Conservation (phyloP, 92 coral and sea anemone genomes). For the Micromussa lordhowensis region DNA sequence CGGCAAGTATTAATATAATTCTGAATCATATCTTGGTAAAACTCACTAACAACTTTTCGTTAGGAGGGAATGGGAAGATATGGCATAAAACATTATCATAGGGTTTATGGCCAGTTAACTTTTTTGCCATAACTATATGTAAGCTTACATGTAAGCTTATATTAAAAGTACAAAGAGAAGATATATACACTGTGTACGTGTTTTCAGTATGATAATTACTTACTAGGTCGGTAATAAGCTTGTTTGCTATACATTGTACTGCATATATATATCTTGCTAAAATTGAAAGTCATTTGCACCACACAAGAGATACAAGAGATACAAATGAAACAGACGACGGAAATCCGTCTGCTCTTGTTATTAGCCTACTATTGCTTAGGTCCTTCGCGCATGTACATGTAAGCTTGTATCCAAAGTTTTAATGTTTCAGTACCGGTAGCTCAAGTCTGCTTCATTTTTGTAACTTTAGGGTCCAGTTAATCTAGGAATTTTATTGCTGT, state of each 20-base stretch:
- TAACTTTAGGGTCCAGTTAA: not conserved
- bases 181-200: too few species aligned
- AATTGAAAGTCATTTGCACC: not conserved
- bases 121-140: not conserved
- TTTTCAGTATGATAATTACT: not conserved
- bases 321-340: not conserved
- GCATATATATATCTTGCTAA: not conserved
- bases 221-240: not conserved
- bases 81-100: not conserved
- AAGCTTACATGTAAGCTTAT: too few species aligned
- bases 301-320: not conserved
- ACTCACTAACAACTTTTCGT: not conserved
- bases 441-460: not conserved
- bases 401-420: not conserved
- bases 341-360: not conserved
- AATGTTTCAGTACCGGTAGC: not conserved
- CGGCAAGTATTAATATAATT: conserved; percentile 52
- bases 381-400: not conserved
- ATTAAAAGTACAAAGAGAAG: too few species aligned
- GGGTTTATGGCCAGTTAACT: not conserved
- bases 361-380: not conserved
- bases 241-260: not conserved
- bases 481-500: not conserved
- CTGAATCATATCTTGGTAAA: not conserved
- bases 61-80: not conserved